Base-by-base conservation (phyloP, 1,140 invertebrate genomes). In the Dreissena polymorpha region DNA sequence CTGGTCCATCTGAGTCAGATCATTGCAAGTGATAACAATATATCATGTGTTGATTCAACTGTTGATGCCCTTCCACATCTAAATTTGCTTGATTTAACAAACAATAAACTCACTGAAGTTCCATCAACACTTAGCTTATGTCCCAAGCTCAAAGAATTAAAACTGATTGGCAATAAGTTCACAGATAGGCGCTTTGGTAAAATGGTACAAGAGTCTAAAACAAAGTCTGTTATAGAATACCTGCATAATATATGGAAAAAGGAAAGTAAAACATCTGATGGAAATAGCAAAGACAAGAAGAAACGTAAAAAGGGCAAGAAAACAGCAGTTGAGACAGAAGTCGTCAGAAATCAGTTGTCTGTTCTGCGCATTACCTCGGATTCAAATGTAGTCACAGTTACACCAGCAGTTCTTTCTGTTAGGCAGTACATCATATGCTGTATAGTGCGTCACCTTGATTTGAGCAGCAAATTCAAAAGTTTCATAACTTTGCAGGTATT, bases 401-500 rank as follows among this genome's bases (percentile, higher is more conserved):
- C 93, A 0, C 93, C 95, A 73, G 88, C 93, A 83, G 94, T 96
- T 0, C 94, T 88, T 83, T 90, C 87, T 71, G 93, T 97, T 13
- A 93, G 96, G 80, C 95, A 95, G 7, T 95, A 95, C 87, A 95
- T 97, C 76, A 92, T 96, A 10, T 95, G 95, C 86, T 97, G 96
- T 90, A 94, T 97, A 51, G 92, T 97, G 0, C 94, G 93, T 79
- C 94, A 95, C 85, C 87, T 97, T 7, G 92, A 93, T 67, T 95
- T 97, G 77, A 74, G 86, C 16, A 95, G 89, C 51, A 89, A 90
- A 67, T 96, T 97, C 83, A 97, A 96, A 88, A 95, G 95, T 90
- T 97, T 97, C 87, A 96, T 97, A 84, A 94, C 95, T 87, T 89
- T 96, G 87, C 96, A 97, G 93, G 94, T 94, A 92, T 87, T 27